Percentiles rank a stretch among this genome's conserved stretches.
Evolutionary conservation across 2,113 vertebrate genomes (phyloP).

Genomic region (Oxyruncus cristatus): DNA sequence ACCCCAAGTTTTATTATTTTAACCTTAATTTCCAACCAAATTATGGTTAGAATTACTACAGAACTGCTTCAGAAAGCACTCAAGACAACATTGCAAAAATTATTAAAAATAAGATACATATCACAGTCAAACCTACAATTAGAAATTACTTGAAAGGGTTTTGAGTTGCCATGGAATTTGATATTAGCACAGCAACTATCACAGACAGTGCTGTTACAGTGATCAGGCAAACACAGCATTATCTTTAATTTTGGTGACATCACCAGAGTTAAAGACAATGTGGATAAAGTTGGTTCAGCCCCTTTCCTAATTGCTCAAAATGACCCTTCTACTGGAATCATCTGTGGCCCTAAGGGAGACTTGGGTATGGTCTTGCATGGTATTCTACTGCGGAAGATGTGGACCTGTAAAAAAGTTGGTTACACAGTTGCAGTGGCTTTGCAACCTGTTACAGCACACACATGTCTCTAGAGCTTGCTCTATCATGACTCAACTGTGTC

Average conservation of each 20-base stretch:
- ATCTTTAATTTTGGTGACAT: background rate
- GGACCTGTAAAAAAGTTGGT: background rate
- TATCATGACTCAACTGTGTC: accelerated
- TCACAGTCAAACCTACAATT: background rate
- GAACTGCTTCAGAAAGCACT: background rate
- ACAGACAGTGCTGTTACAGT: background rate
- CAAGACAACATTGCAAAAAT: background rate
- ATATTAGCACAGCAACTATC: background rate
- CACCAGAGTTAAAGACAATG: too few species aligned
- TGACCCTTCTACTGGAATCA: background rate
- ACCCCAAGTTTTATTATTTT: background rate
- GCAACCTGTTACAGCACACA: background rate
- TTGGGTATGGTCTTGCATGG: background rate
- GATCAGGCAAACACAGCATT: background rate
- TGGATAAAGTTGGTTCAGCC: background rate
- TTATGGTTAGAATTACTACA: background rate
- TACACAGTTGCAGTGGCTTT: background rate
- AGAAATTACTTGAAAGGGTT: background rate
- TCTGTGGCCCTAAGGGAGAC: background rate
- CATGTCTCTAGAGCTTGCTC: background rate
- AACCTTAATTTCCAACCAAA: background rate
- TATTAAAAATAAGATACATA: background rate
- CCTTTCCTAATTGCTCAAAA: background rate
- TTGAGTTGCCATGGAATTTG: background rate
- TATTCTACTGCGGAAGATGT: background rate